Evolutionary conservation across 2,888 invertebrate genomes (phyloP).

Genomic region (Alviniconcha strummeri): DNA sequence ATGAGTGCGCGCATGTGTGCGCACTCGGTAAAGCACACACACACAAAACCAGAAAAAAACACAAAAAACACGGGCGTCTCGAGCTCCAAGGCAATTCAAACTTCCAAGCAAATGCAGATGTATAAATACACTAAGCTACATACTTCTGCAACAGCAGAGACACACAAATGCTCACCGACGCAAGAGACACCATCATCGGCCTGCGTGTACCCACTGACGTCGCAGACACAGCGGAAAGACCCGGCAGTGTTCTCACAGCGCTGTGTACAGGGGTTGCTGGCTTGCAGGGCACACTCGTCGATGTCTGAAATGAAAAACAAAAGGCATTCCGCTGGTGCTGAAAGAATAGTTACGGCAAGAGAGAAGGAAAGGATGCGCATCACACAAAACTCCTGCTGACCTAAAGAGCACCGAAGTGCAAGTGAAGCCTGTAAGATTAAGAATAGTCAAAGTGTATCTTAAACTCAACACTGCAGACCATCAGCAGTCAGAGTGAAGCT

Average conservation of each 20-base stretch:
- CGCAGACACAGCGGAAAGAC: constrained; percentile 9
- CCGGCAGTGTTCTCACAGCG: not conserved
- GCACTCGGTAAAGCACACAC: too few species aligned
- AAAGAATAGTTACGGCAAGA: not conserved
- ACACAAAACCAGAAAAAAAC: too few species aligned
- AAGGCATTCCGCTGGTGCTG: not conserved
- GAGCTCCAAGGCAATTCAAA: too few species aligned
- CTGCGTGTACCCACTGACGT: not conserved
- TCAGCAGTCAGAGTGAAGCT: too few species aligned
- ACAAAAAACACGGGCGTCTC: too few species aligned
- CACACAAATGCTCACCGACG: not conserved
- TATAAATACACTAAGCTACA: too few species aligned
- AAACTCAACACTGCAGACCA: too few species aligned
- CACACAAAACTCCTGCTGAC: not conserved
- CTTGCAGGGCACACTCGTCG: not conserved
- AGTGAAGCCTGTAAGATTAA: not conserved
- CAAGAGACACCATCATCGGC: not conserved
- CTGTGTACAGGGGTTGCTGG: not conserved
- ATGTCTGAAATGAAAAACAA: not conserved
- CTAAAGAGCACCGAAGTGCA: too few species aligned
- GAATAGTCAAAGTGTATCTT: too few species aligned
- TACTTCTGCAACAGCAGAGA: too few species aligned
- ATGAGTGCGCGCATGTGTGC: too few species aligned
- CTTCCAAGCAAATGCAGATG: too few species aligned
- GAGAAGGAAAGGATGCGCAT: not conserved